Base-by-base conservation (phyloP, 2,888 invertebrate genomes). In the Hemaris fuciformis region DNA sequence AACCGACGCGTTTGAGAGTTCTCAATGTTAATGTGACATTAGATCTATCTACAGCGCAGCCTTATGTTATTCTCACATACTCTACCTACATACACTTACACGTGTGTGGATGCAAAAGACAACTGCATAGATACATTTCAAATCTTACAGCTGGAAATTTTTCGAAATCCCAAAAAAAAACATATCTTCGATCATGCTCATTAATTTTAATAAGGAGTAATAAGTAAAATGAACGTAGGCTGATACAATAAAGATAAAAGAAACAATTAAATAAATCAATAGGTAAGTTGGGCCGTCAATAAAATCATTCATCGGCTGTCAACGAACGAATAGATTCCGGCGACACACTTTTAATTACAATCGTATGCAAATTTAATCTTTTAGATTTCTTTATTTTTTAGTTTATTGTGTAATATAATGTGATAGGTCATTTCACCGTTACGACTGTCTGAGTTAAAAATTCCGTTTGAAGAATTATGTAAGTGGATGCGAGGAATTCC, bases 341-440 rank as follows among this genome's bases (percentile, higher is more conserved):
- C 63, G 59, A 67, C 75, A 75, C 68, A 75, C 67, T 80, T 83
- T 85, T 89, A 88, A 89, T 88, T 88, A 85, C 76, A 62, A 75
- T 82, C 80, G 73, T 73, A 88, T 88, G 87, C 83, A 83, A 87
- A 87, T 87, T 63, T 65, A 62, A 68, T 67, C 68, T 70, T 77
- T 76, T 75, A 71, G 73, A 77, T 80, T 72, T 53, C 18, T 18
- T 70, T 61, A 64, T 76, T n/a, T n/a, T n/a, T 73, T 15, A 15
- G 34, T 34, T 61, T 53, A 53, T 72, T 72, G 41, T 27, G 10
- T 23, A 34, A 48, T 13, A 53, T 60, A 23, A 23, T 15, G 53
- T 15, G 53, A 53, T 27, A 10, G 53, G 53, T 31, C 27, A 53
- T 27, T 42, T 27, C 53, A 31, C 53, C 53, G 53, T 31, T 53